Evolutionary conservation across 2,797 vertebrate genomes (phyloP).

Genomic region (Coluber constrictor): DNA sequence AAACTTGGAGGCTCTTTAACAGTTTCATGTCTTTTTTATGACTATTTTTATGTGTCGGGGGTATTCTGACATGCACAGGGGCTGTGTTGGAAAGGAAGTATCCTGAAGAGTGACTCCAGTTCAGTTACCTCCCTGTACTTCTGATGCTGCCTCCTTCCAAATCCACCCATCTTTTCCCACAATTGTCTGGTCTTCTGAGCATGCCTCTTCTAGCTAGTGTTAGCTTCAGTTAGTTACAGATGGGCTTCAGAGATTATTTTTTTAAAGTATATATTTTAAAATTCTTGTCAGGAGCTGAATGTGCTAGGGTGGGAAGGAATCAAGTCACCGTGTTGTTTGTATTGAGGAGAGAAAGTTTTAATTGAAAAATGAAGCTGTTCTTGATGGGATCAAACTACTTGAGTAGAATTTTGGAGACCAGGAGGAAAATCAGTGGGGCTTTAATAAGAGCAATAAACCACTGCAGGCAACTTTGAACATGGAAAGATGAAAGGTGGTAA

Average conservation of each 20-base stretch:
- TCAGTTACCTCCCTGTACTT: background rate
- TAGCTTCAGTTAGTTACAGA: background rate
- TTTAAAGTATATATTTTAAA: conserved; percentile 15
- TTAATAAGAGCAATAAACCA: background rate
- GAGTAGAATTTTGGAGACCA: background rate
- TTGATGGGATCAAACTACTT: background rate
- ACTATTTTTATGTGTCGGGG: background rate
- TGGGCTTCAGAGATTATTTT: conserved; percentile 18
- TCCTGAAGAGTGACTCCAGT: background rate
- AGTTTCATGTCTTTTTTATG: background rate
- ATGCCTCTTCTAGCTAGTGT: background rate
- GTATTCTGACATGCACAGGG: background rate
- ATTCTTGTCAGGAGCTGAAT: conserved; percentile 6
- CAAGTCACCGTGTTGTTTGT: background rate
- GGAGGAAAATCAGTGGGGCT: conserved; percentile 7
- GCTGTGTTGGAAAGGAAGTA: background rate
- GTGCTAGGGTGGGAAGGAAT: background rate
- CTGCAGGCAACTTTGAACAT: background rate
- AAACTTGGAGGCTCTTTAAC: background rate
- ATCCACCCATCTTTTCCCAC: background rate
- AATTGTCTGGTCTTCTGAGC: background rate
- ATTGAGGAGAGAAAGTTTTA: background rate
- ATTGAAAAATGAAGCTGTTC: background rate
- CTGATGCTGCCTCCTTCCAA: background rate
- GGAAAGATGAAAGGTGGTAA: too few species aligned